Conservation (phyloP, 2,888 invertebrate species). For the Pristionchus maxplancki region DNA sequence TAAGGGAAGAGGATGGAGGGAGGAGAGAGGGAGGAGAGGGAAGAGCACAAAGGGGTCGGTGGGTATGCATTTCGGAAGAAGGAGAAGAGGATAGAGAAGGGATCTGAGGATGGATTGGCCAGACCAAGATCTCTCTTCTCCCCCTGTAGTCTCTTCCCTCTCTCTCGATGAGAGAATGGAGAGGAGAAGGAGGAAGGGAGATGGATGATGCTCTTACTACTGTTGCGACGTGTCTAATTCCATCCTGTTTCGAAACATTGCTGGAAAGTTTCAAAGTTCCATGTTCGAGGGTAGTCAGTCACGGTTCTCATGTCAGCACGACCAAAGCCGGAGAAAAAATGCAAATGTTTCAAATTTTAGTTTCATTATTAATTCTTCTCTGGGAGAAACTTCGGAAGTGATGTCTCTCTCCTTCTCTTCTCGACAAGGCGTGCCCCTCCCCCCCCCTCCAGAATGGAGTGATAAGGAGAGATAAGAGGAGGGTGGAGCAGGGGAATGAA, state of each 20-base stretch:
- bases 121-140: background rate
- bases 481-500: background rate
- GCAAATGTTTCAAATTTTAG: background rate
- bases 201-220: constrained; percentile 4
- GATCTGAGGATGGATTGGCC: constrained; percentile 9
- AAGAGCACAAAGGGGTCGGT: background rate
- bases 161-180: background rate
- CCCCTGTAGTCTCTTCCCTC: background rate
- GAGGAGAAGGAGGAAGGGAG: background rate
- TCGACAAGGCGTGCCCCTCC: background rate
- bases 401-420: constrained; percentile 2
- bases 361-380: background rate
- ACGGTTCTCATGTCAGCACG: background rate
- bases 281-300: background rate
- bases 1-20: background rate
- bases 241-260: background rate
- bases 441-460: background rate
- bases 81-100: constrained; percentile 5
- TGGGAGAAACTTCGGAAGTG: background rate
- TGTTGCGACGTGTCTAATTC: background rate
- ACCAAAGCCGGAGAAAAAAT: no score
- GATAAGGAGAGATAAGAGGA: constrained; percentile 38
- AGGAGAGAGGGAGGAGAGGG: constrained; percentile 11
- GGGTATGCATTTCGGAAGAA: constrained; percentile 49
- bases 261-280: background rate